These are phyloP conservation scores for Gymnothorax javanicus DNA, from an alignment of 2,797 vertebrate species.

Conservation along the genomic window DNA sequence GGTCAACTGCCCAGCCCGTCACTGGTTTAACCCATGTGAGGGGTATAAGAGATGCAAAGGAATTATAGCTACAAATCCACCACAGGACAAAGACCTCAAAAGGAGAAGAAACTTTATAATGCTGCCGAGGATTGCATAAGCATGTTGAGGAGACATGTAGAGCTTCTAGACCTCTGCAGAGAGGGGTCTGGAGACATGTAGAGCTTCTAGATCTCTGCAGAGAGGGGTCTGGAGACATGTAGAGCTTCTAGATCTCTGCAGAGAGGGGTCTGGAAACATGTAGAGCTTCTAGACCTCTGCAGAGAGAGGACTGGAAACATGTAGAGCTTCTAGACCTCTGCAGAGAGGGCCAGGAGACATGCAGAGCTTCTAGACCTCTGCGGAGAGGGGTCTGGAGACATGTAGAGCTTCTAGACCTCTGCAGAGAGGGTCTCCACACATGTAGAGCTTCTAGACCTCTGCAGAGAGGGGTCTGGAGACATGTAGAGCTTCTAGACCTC, in stretches of 20 bases:
- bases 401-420: not conserved
- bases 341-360: not conserved
- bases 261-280: not conserved
- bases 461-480: too few relatives aligned
- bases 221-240: too few relatives aligned
- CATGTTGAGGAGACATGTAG: not conserved
- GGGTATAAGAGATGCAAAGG: not conserved
- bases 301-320: too few relatives aligned
- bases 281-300: too few relatives aligned
- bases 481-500: not conserved
- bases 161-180: not conserved
- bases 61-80: not conserved
- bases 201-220: too few relatives aligned
- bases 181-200: not conserved
- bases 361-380: not conserved
- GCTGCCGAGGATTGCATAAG: conserved; percentile 2
- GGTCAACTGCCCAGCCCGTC: not conserved
- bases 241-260: not conserved
- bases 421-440: not conserved
- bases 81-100: not conserved
- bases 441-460: not conserved
- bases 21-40: not conserved
- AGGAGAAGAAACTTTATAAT: not conserved
- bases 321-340: not conserved
- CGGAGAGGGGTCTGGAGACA: too few relatives aligned